Conservation (phyloP, 2,113 vertebrate genomes). For the Ictidomys tridecemlineatus region DNA sequence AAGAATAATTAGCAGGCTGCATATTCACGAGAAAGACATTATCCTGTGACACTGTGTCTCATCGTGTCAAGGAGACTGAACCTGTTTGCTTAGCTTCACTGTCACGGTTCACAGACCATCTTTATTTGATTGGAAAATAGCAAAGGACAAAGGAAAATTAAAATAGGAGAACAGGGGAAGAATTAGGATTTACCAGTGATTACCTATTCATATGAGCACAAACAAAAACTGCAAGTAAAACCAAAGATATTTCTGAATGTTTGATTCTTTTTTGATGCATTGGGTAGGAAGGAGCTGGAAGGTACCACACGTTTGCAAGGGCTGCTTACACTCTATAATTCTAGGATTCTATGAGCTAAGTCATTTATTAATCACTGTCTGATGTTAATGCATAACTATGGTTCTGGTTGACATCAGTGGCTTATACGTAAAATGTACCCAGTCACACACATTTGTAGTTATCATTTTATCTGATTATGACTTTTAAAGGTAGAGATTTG, state of each 20-base stretch:
- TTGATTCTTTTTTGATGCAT: background rate
- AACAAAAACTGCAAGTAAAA: background rate
- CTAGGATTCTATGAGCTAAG: background rate
- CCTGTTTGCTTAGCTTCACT: background rate
- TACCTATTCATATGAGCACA: background rate
- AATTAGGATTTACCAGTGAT: background rate
- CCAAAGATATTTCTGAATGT: background rate
- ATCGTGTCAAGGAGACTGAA: background rate
- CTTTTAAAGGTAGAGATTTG: background rate
- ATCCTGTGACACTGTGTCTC: background rate
- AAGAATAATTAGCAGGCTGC: background rate
- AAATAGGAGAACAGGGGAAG: background rate
- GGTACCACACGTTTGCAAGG: background rate
- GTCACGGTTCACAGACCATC: conserved; percentile 20
- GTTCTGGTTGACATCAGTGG: background rate
- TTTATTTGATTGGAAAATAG: background rate
- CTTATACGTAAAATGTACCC: background rate
- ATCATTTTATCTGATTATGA: background rate
- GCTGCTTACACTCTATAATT: background rate
- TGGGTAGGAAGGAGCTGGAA: background rate
- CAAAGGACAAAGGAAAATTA: conserved; percentile 4
- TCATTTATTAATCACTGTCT: background rate
- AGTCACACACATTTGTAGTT: background rate
- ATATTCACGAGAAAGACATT: background rate
- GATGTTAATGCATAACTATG: background rate